These are phyloP conservation scores for Thomomys bottae DNA, from an alignment of 2,113 vertebrate genomes.

Conservation along the genomic window DNA sequence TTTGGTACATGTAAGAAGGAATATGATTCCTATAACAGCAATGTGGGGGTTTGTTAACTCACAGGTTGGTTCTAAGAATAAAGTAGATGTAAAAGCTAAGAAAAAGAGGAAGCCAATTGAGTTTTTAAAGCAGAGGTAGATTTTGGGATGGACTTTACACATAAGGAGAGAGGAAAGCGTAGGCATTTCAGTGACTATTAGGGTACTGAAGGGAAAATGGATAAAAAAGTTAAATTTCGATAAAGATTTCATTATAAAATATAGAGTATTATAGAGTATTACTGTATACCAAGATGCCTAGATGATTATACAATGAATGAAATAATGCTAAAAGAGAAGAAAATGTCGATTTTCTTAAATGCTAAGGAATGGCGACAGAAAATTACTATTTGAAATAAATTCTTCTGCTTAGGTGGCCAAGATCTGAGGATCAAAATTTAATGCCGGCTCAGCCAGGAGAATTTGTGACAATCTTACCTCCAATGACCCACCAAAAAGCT, in stretches of 20 bases:
- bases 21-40: too few species aligned
- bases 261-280: neutral
- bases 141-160: neutral
- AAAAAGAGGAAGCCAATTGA: neutral
- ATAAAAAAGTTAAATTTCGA: neutral
- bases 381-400: neutral
- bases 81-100: too few species aligned
- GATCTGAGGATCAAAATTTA: too few species aligned
- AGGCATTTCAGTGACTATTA: neutral
- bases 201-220: neutral
- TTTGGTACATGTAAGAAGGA: too few species aligned
- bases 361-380: constrained; percentile 28
- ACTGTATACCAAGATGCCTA: neutral
- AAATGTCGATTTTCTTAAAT: neutral
- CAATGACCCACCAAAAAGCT: too few species aligned
- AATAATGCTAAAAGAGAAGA: neutral
- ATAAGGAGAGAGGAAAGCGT: neutral
- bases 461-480: too few species aligned
- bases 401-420: too few species aligned
- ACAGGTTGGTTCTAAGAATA: too few species aligned
- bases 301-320: neutral
- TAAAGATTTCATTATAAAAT: neutral
- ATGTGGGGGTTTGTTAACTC: too few species aligned
- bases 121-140: neutral
- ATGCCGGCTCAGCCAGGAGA: too few species aligned